Base-by-base conservation (phyloP, 2,888 invertebrate species). In the Masnerella sp. region DNA sequence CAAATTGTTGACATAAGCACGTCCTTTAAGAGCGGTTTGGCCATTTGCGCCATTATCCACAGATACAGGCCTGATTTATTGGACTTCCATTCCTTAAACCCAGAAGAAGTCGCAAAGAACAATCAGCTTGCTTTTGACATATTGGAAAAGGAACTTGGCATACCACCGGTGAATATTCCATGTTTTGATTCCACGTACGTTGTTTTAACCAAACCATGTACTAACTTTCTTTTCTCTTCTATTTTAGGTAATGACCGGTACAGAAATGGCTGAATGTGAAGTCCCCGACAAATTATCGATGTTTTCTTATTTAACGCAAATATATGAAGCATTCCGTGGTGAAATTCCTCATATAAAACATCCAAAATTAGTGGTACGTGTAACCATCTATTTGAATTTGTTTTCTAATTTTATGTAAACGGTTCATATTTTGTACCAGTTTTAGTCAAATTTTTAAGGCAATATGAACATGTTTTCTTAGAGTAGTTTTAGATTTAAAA, bases 51-150 rank as follows among this genome's bases (percentile, higher is more conserved):
- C 69, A 91, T 96, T 78, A 90, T 96, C 77, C 91, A 92, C 82
- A 93, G 95, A 75, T 98, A 97, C 89, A 91, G 97, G 69, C 98
- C 98, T 1, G 96, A 97, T 89, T 90, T 98, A 80, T 90, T 97
- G 78, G 95, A 96, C 78, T 92, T 92, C 82, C 90, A 90, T 80
- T 88, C 91, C 52, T 88, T 95, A 45, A 90, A 91, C 80, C 90
- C 91, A 59, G 90, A 91, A 78, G 92, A 92, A 74, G 88, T 91
- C 2, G 89, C 90, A 25, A 90, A 91, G 77, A 93, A 94, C 82
- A 94, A 95, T 84, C 93, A 95, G 80, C 86, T 93, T 68, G 96
- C 96, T n/a, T 96, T 96, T 87, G 93, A 94, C 82, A 91, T 95
- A 56, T 90, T 97, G 45, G 95, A 96, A 78, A 92, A 92, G 72